A percentile compares a stretch with the other conserved stretches of the same genome.
phyloP scores from a whole-genome alignment of 2,113 vertebrate genomes.

The Arenaria interpres region DNA sequence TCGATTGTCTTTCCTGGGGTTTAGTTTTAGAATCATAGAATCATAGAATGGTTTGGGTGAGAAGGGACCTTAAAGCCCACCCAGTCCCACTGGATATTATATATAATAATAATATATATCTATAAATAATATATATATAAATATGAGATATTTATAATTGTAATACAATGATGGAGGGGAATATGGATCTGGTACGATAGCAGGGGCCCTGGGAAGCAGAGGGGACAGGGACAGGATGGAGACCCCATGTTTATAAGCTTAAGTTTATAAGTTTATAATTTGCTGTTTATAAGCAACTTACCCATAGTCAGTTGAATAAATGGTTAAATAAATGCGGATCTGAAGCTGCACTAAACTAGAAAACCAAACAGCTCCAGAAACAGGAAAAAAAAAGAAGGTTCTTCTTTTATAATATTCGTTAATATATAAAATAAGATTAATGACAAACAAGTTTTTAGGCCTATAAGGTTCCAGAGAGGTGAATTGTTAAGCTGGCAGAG shows the following conservation, averaged over 20 bases:
- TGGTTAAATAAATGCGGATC: background rate
- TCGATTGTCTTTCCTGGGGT: background rate
- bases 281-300: background rate
- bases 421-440: background rate
- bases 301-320: background rate
- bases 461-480: background rate
- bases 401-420: background rate
- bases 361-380: background rate
- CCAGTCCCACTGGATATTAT: too few relatives aligned
- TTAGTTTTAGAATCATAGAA: background rate
- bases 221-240: background rate
- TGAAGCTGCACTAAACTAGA: background rate
- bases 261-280: too few relatives aligned
- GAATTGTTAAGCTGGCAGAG: background rate
- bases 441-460: background rate
- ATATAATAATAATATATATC: too few relatives aligned
- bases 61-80: too few relatives aligned
- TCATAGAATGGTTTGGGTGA: too few relatives aligned
- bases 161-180: background rate
- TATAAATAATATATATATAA: too few relatives aligned
- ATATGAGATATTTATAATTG: background rate
- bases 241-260: background rate
- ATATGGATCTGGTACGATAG: background rate
- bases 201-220: background rate
- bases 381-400: background rate